Evolutionary conservation across 1,140 invertebrate genomes (phyloP).

Genomic region (Asobara japonica): DNA sequence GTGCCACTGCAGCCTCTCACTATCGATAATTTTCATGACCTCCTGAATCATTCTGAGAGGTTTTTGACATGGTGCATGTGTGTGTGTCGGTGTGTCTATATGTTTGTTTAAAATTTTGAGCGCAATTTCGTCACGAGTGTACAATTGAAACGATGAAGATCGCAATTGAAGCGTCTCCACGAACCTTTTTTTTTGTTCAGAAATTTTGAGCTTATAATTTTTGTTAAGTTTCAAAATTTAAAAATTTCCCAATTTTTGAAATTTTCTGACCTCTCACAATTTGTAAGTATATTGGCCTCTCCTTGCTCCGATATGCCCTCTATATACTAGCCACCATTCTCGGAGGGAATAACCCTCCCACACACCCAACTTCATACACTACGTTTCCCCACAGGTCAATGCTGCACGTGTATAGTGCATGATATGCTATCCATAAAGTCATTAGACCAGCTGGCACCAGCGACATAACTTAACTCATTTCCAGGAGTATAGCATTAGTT

Average conservation of each 20-base stretch:
- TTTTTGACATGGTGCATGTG: too few species aligned
- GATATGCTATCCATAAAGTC: constrained; percentile 11
- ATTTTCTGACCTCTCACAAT: neutral
- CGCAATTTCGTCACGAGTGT: too few species aligned
- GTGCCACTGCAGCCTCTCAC: neutral
- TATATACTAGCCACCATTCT: neutral
- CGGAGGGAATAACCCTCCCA: neutral
- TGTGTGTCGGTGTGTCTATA: too few species aligned
- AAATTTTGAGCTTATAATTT: too few species aligned
- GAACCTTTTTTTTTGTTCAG: neutral
- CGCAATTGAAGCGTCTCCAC: too few species aligned
- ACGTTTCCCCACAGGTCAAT: neutral
- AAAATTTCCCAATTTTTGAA: too few species aligned
- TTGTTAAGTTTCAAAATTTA: too few species aligned
- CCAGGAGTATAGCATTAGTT: neutral
- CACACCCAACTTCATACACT: neutral
- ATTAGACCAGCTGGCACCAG: neutral
- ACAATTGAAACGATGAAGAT: neutral
- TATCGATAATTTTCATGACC: neutral
- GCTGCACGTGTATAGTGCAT: constrained; percentile 9
- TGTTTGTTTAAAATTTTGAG: too few species aligned
- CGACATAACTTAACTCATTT: constrained; percentile 1
- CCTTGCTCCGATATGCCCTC: neutral
- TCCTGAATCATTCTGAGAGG: too few species aligned
- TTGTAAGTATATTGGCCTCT: too few species aligned